A percentile compares a stretch with the other conserved stretches of the same genome.
Evolutionary conservation across 2,113 vertebrate genomes (phyloP).

Genomic region (Cebus imitator): DNA sequence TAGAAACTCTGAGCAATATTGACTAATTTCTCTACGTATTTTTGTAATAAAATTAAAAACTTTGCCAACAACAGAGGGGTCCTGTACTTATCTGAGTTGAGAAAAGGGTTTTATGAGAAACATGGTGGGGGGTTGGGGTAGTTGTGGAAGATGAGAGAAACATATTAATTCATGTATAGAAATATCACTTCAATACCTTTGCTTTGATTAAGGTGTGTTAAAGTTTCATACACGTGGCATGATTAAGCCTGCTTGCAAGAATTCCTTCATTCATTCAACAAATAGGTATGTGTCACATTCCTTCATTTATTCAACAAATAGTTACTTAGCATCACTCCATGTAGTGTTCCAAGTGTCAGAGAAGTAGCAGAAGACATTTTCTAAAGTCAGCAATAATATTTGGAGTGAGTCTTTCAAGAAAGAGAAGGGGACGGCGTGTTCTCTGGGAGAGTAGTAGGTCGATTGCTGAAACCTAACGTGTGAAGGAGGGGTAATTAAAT

Average conservation of each 20-base stretch:
- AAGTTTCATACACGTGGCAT: background rate
- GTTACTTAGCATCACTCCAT: background rate
- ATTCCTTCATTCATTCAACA: background rate
- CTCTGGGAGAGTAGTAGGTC: background rate
- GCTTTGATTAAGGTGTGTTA: background rate
- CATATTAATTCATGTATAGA: background rate
- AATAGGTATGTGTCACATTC: background rate
- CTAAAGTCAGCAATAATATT: background rate
- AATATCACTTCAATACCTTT: background rate
- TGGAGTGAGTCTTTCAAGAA: background rate
- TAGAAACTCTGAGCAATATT: background rate
- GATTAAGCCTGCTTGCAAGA: background rate
- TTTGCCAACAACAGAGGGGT: background rate
- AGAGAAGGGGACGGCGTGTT: background rate
- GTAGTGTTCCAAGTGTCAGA: background rate
- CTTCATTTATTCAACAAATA: background rate
- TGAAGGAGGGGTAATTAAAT: background rate
- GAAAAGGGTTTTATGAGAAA: background rate
- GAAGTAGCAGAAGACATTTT: background rate
- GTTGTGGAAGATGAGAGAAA: background rate
- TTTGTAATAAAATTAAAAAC: background rate
- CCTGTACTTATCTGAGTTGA: background rate
- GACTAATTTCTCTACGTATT: background rate
- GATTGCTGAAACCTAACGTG: background rate
- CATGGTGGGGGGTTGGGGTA: rapidly evolving